Evolutionary conservation across 2,888 invertebrate genomes (phyloP), one percentile per base, ranked within the genome.

Genomic region (Selenia dentaria): DNA sequence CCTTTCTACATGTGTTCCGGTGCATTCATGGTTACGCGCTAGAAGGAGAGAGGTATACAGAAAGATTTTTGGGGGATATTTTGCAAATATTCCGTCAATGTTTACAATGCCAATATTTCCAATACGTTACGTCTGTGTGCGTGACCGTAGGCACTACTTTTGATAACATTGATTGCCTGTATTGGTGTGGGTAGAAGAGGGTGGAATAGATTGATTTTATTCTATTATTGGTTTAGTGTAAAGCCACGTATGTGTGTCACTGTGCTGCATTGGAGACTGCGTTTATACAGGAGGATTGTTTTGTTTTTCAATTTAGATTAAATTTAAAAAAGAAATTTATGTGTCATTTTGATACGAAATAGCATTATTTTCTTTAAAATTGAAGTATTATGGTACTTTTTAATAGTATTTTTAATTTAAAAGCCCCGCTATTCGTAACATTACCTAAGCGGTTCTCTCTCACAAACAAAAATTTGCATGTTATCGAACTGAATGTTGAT

Each of bases 201-300:
- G 85, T 82, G 79, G 81, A 82, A 83, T 85, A 75, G 87, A 89
- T 89, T 88, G 88, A 87, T 88, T 90, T 86, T 78, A 83, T 88
- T 87, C 77, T 83, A 88, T 88, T 90, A 88, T 89, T 88, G 89
- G 88, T 88, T 89, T 89, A 88, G 83, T 81, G 77, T 85, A 84
- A 84, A 89, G 87, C 89, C 88, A 63, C 89, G 87, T 88, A 87
- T 89, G 81, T 89, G 83, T 89, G 87, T 89, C 89, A 88, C 79
- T 88, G 88, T 87, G 87, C 70, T 86, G 82, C 69, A 76, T 75
- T 78, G 68, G 59, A 64, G 64, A 73, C 69, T 74, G 72, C 63
- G 64, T 49, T 64, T 74, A 81, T 78, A 89, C 63, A 78, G 83
- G 73, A 0, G 62, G 84, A 31, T 60, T 26, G 11, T 39, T 35